Percentiles rank a stretch among this genome's conserved stretches.
phyloP scores from a whole-genome alignment of 2,113 vertebrate genomes.

The Mastomys coucha region DNA sequence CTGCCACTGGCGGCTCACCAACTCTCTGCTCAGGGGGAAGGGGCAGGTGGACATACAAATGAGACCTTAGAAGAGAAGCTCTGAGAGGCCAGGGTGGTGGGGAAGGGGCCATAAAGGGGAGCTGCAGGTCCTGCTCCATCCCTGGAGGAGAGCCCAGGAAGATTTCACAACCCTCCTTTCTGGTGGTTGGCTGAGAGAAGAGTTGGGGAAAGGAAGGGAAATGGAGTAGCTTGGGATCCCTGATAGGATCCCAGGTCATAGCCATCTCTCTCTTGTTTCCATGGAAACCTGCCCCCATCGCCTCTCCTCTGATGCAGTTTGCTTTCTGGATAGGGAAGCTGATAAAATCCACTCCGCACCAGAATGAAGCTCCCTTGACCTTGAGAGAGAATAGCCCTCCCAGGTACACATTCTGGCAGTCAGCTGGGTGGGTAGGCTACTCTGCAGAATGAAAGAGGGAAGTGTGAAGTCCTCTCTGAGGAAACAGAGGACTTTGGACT shows the following conservation, averaged over 20 bases:
- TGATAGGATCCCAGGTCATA: background rate
- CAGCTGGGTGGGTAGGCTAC: accelerated
- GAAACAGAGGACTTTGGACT: background rate
- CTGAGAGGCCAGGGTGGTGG: background rate
- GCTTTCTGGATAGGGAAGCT: background rate
- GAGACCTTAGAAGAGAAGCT: background rate
- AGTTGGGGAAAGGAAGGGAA: background rate
- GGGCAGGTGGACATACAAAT: background rate
- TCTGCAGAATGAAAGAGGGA: background rate
- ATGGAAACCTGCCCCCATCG: background rate
- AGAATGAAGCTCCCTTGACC: background rate
- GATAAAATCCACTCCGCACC: background rate
- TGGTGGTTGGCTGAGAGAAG: background rate
- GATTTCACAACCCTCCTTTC: background rate
- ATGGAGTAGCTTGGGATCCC: accelerated
- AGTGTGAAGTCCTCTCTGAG: background rate
- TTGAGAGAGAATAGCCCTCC: background rate
- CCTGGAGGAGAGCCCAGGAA: background rate
- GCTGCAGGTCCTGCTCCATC: background rate
- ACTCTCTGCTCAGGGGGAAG: background rate
- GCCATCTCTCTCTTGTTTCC: background rate
- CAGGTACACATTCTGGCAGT: background rate
- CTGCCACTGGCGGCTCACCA: background rate
- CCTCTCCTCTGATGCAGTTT: background rate
- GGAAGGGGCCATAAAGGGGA: background rate